Base-by-base conservation (phyloP, 1,140 invertebrate genomes). In the Bacillus rossius region DNA sequence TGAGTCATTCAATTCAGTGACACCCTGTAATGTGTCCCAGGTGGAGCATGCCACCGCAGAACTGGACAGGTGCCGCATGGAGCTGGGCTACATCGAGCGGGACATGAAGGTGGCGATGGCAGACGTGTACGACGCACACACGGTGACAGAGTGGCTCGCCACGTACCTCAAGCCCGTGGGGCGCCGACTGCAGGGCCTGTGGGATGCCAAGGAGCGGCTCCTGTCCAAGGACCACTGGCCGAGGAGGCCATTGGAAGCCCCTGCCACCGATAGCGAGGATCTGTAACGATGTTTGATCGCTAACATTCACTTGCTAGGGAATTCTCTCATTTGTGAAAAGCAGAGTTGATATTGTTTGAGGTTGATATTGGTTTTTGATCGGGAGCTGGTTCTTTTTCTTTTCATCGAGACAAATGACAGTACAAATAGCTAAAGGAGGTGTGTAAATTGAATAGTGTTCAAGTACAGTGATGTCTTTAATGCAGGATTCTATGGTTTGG, bases 101-200 rank as follows among this genome's bases (percentile, higher is more conserved):
- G 52, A 62, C 17, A 53, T 58, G 23, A 45, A 45, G 16, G 66
- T 73, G 49, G 68, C 74, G 13, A 58, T 78, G 26, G 48, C 62
- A 3, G 73, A 75, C 49, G 69, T 76, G 23, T 77, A 67, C 55
- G 77, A 78, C 59, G 64, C 70, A 29, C 75, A 67, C 56, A 77
- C 75, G 10, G 65, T 71, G 16, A 65, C 69, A 2, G 76, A 78
- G 64, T 78, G 76, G 76, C 68, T 78, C 13, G 73, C 74, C 51
- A 72, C 74, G 59, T 73, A 74, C 43, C 65, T 78, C 17, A 71
- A 72, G 53, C 76, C 77, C 7, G 61, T 73, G n/a, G 63, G 76
- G 61, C 67, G 73, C 40, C 75, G 77, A 62, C 62, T 82, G 1
- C 60, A 73, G 26, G 74, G 79, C 60, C 62, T 81, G 1, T 42